A percentile compares a stretch with the other conserved stretches of the same genome.
These are phyloP conservation scores for Heliconius hortense DNA, from an alignment of 2,888 invertebrate species.

Conservation along the genomic window DNA sequence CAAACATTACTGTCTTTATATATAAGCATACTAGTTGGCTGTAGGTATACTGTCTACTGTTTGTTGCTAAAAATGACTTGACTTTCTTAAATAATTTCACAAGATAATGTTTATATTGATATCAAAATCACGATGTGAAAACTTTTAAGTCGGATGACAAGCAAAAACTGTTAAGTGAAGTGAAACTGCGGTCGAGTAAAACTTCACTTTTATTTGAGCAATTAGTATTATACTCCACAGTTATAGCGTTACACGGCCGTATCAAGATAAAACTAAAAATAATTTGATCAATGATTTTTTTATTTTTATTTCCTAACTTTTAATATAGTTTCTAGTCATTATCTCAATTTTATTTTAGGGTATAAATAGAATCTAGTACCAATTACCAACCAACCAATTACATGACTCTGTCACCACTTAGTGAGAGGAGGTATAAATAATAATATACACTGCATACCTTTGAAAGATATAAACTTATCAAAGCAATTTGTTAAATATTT, in stretches of 20 bases:
- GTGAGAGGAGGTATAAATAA: too few species aligned
- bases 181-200: conserved; percentile 35
- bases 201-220: conserved; percentile 39
- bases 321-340: neutral
- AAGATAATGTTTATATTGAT: neutral
- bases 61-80: too few species aligned
- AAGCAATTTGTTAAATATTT: neutral
- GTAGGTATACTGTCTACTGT: neutral
- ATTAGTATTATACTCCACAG: conserved; percentile 18
- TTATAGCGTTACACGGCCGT: conserved; percentile 1
- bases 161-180: conserved; percentile 35
- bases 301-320: too few species aligned
- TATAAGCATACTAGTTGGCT: neutral
- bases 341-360: neutral
- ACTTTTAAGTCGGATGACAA: conserved; percentile 31
- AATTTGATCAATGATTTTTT: too few species aligned
- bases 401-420: too few species aligned
- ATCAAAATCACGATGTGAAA: conserved; percentile 8
- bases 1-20: conserved; percentile 30
- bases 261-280: neutral
- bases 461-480: neutral
- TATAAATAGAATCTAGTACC: neutral
- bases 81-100: neutral
- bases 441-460: too few species aligned
- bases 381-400: too few species aligned